Evolutionary conservation across 2,888 invertebrate species (phyloP).

Genomic region (Ligdia adustata): DNA sequence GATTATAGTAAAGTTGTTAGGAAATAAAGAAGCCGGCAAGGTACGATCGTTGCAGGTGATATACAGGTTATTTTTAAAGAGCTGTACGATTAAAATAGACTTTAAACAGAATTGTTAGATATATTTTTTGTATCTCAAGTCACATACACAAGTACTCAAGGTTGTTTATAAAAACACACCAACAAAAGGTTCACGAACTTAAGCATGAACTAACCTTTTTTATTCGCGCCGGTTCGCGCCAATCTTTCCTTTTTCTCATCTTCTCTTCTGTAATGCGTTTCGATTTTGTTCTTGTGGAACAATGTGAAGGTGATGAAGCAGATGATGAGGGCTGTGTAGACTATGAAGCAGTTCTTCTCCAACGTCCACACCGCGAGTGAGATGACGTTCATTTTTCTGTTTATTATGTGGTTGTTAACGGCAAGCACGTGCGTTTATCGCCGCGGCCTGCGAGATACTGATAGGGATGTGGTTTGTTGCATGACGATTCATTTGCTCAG

Average conservation of each 20-base stretch:
- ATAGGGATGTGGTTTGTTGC: constrained; percentile 2
- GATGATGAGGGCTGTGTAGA: constrained; percentile 65
- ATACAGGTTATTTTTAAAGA: too few species aligned
- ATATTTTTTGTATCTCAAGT: too few species aligned
- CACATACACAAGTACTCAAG: too few species aligned
- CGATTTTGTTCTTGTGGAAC: constrained; percentile 70
- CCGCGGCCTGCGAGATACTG: constrained; percentile 39
- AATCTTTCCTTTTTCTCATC: constrained; percentile 56
- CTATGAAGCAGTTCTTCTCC: constrained; percentile 73
- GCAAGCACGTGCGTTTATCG: constrained; percentile 23
- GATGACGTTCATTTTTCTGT: constrained; percentile 65
- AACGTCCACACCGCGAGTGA: constrained; percentile 69
- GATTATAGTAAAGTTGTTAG: too few species aligned
- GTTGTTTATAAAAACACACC: too few species aligned
- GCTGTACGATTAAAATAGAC: too few species aligned
- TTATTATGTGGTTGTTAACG: constrained; percentile 21
- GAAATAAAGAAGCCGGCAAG: too few species aligned
- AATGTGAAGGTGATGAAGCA: constrained; percentile 69
- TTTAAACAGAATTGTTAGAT: too few species aligned
- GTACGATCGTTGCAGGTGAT: too few species aligned
- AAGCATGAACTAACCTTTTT: constrained; percentile 56
- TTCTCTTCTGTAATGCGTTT: constrained; percentile 52
- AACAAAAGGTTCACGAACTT: too few species aligned
- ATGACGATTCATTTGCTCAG: too few species aligned
- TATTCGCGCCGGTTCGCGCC: constrained; percentile 48